Percentiles rank a stretch among this genome's conserved stretches.
These are phyloP conservation scores for Drosophila cognata DNA, from an alignment of 2,888 invertebrate genomes.

Conservation along the genomic window DNA sequence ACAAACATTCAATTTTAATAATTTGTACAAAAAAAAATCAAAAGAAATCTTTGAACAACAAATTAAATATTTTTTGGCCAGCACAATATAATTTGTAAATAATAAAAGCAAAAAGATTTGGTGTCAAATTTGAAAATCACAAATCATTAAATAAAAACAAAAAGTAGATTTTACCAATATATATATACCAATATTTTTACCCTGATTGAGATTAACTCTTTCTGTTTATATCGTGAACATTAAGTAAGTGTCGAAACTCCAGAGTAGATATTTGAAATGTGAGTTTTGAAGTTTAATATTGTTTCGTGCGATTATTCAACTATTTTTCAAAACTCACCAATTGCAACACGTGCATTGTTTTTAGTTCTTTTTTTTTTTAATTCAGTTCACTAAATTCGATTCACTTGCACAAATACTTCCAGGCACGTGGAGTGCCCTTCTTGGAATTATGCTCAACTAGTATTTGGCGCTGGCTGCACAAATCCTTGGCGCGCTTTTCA, in stretches of 20 bases:
- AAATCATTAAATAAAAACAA: neutral
- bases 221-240: neutral
- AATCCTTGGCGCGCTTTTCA: constrained; percentile 43
- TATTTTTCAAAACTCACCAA: constrained; percentile 47
- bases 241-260: neutral
- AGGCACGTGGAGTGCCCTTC: constrained; percentile 41
- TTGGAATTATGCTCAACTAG: neutral
- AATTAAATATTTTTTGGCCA: accelerated
- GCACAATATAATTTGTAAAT: neutral
- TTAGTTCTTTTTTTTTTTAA: neutral
- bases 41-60: neutral
- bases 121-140: neutral
- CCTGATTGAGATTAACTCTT: neutral
- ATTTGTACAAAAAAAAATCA: neutral
- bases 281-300: neutral
- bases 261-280: neutral
- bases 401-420: constrained; percentile 35
- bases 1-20: neutral
- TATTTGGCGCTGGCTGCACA: constrained; percentile 4
- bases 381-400: constrained; percentile 15
- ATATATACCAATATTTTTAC: neutral
- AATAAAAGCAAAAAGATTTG: neutral
- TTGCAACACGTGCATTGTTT: constrained; percentile 47
- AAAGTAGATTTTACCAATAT: too few species aligned
- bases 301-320: neutral